Base-by-base conservation (phyloP, 1,140 invertebrate genomes). In the Theocolax elegans region DNA sequence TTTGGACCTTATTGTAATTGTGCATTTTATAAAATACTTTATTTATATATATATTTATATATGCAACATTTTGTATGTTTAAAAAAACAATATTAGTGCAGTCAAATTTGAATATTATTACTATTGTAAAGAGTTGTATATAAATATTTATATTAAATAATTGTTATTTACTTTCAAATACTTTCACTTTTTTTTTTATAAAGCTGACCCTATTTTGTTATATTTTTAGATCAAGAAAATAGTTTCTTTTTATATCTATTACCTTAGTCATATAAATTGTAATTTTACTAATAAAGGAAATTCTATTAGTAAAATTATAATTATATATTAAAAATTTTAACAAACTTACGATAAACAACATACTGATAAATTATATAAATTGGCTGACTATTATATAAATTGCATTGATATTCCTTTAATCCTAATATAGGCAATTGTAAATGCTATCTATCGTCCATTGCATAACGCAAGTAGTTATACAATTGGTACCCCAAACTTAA, bases 141-240 rank as follows among this genome's bases (percentile, higher is more conserved):
- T 65, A 65, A 65, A 66, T 42, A 62, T 64, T 54, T 42, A 51
- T 46, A 51, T 53, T 29, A 19, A 53, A 53, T 48, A 48, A 72
- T 17, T 54, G 31, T 51, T 21, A 38, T 59, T 67, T 59, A 68
- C 59, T 68, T 67, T 72, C 60, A 35, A 40, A 42, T 68, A 72
- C 66, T 68, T 64, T 72, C 71, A 63, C 13, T 49, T 58, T 21
- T 7, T 65, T 62, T 46, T 12, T 2, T 51, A 25, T 46, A 10
- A 44, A 13, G 9, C 27, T 25, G 9, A 38, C 9, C 51, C 53
- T 42, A 54, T 17, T 46, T 3, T 12, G 19, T 54, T 59, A 29
- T 42, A 23, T 44, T n/a, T n/a, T n/a, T n/a, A n/a, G n/a, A n/a
- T 38, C 23, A 51, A 40, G 13, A 31, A 21, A 19, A 56, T 10